Evolutionary conservation across 2,113 vertebrate species (phyloP).

Genomic region (Oceanites oceanicus): DNA sequence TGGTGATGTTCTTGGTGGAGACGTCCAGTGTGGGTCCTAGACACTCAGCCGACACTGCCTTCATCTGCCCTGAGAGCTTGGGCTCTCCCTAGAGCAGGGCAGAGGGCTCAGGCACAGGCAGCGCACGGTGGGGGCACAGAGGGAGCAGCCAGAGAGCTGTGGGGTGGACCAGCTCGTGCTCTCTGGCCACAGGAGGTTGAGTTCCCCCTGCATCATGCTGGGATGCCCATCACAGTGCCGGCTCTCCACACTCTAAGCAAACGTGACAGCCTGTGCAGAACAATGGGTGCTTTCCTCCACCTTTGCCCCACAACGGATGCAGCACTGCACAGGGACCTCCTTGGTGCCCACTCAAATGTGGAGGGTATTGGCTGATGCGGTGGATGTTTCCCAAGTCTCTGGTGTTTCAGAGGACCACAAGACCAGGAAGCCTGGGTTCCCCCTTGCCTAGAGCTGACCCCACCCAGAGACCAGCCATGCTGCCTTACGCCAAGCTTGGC

Average conservation of each 20-base stretch:
- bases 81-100: slow-evolving; percentile 83
- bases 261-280: background rate
- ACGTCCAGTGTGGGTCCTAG: slow-evolving; percentile 86
- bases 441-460: background rate
- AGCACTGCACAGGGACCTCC: background rate
- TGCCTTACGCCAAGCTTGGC: background rate
- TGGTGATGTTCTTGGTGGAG: slow-evolving; percentile 89
- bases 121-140: rapidly evolving
- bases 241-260: background rate
- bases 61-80: slow-evolving; percentile 91
- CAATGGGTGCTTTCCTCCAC: background rate
- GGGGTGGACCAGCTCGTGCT: background rate
- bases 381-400: background rate
- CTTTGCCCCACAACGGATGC: background rate
- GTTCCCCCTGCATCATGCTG: rapidly evolving
- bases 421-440: background rate
- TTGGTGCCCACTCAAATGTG: background rate
- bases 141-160: background rate
- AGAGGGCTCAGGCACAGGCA: background rate
- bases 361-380: background rate
- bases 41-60: slow-evolving; percentile 92
- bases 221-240: background rate
- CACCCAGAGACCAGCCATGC: background rate
- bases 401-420: background rate
- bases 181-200: background rate